Evolutionary conservation across 2,888 invertebrate species (phyloP), one percentile per base, ranked within the genome.

Genomic region (Nemurella pictetii): DNA sequence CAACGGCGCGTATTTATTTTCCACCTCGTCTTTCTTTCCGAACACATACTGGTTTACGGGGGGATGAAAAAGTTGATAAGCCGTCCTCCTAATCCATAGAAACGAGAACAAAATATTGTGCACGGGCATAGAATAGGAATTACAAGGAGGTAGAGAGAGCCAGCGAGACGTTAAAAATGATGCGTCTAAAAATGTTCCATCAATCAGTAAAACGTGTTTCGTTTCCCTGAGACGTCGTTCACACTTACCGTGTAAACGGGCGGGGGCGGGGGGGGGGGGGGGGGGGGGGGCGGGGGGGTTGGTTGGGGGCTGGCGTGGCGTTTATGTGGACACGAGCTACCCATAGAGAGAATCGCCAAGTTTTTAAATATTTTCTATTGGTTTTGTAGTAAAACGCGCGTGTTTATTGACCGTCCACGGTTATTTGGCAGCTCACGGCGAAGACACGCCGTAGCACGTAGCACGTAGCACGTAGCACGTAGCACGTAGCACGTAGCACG

Each of bases 331-430:
- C 55, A 55, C 55, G 55, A 55, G 55, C 55, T 20, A n/a, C 55
- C 55, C 15, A 55, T 20, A 55, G 75, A 75, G 75, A 75, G 28
- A 4, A 2, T 2, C 7, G 26, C 28, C 20, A 27, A 27, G 28
- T 75, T 78, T 27, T 78, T 28, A 78, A 78, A 78, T 78, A 78
- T 78, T 78, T 78, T 78, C 78, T 30, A 78, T 78, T 78, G 78
- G 78, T 78, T 78, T 75, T 28, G 75, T 26, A 75, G 28, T 75
- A 28, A 75, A 75, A 78, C 78, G 26, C 78, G 78, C 5, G 78
- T 78, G 75, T 55, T 55, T 55, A 55, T 55, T 55, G 55, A 55
- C 9, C 55, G 55, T 55, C 15, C 55, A 55, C 55, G 55, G 55
- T 55, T 55, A 55, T 55, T 55, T 55, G 55, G 55, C 55, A 55